phyloP scores from a whole-genome alignment of 2,113 vertebrate species.

The Protobothrops flavoviridis region DNA sequence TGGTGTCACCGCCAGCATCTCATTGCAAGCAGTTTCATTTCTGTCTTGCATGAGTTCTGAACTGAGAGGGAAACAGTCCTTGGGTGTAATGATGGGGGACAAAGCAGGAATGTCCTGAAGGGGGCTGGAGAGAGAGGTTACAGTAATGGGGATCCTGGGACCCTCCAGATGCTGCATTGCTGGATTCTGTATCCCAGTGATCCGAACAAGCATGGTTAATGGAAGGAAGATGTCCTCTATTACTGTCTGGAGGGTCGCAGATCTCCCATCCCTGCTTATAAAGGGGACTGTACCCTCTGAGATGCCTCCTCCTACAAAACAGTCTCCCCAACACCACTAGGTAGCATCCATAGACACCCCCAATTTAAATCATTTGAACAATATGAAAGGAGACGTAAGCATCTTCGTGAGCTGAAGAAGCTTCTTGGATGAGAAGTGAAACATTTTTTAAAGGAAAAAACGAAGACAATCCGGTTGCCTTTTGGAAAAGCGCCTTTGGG shows the following conservation, averaged over 20 bases:
- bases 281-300: not conserved
- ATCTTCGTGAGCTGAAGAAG: not conserved
- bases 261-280: not conserved
- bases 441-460: not conserved
- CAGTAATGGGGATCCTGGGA: not conserved
- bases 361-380: not conserved
- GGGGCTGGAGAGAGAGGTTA: not conserved
- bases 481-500: not conserved
- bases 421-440: not conserved
- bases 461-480: not conserved
- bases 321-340: not conserved
- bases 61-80: conserved; percentile 34
- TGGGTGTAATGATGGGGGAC: not conserved
- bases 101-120: not conserved
- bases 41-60: not conserved
- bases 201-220: not conserved
- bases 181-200: not conserved
- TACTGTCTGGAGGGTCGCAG: not conserved
- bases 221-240: not conserved
- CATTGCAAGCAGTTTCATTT: not conserved
- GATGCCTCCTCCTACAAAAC: not conserved
- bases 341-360: not conserved
- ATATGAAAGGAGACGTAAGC: not conserved
- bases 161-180: not conserved
- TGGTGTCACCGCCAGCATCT: not conserved